Conservation (phyloP, 2,888 invertebrate species). For the Drosophila anomalipes region DNA sequence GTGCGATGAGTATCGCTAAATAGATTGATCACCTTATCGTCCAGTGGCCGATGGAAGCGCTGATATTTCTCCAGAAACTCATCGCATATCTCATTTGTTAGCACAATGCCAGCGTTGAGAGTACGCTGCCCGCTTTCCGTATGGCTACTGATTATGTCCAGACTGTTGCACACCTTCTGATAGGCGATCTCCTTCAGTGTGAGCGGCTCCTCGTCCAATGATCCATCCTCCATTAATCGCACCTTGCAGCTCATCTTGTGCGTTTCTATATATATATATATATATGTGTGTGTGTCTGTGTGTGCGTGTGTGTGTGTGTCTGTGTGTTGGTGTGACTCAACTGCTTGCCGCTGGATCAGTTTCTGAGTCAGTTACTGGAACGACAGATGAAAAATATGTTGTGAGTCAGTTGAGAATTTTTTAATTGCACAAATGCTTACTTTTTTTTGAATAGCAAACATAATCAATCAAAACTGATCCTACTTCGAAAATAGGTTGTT, state of each 20-base stretch:
- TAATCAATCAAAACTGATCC: neutral
- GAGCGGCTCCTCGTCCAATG: conserved; percentile 84
- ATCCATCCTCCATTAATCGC: conserved; percentile 85
- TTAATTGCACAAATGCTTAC: neutral
- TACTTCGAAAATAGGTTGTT: neutral
- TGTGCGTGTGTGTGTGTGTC: neutral
- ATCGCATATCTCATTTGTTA: conserved; percentile 91
- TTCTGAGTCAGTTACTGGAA: conserved; percentile 3
- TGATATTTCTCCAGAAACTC: conserved; percentile 85
- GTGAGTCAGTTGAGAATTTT: neutral
- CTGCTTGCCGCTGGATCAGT: neutral
- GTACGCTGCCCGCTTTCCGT: conserved; percentile 76
- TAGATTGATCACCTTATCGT: conserved; percentile 90
- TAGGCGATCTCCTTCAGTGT: conserved; percentile 84
- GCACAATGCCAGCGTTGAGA: conserved; percentile 87
- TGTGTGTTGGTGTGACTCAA: neutral
- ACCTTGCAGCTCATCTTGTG: conserved; percentile 85
- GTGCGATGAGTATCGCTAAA: conserved; percentile 90
- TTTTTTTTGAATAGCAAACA: neutral
- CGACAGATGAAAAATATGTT: neutral
- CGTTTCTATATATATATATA: neutral
- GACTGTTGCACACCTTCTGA: conserved; percentile 84
- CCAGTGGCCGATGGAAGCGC: conserved; percentile 86
- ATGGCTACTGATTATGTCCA: conserved; percentile 82
- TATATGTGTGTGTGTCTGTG: neutral